phyloP scores from a whole-genome alignment of 2,797 vertebrate genomes.

The Pangasius djambal region DNA sequence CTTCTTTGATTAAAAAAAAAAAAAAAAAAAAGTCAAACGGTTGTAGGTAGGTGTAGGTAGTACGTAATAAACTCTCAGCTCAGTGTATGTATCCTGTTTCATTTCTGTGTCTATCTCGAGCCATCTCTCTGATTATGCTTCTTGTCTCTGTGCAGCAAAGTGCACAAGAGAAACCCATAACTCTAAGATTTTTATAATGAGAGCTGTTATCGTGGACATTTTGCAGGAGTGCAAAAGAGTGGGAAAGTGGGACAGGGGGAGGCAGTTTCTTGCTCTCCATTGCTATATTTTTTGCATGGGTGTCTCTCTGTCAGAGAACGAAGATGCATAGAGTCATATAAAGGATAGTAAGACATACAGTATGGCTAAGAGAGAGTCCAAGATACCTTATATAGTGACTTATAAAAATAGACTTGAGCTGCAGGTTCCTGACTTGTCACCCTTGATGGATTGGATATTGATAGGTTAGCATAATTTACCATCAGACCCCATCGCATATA shows the following conservation, averaged over 20 bases:
- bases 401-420: neutral
- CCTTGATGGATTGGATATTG: neutral
- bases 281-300: neutral
- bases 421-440: neutral
- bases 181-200: slow-evolving; percentile 4
- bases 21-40: neutral
- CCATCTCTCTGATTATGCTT: neutral
- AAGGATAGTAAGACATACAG: neutral
- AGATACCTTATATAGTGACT: neutral
- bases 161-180: slow-evolving; percentile 1
- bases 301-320: neutral
- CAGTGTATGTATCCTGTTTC: neutral
- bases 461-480: neutral
- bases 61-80: slow-evolving; percentile 1
- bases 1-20: neutral
- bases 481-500: neutral
- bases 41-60: neutral
- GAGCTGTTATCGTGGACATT: slow-evolving; percentile 9
- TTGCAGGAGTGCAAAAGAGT: neutral
- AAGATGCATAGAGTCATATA: neutral
- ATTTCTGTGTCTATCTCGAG: neutral
- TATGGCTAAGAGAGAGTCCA: neutral
- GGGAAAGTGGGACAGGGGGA: slow-evolving; percentile 2
- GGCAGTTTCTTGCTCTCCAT: neutral
- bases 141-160: neutral